Percentiles rank a stretch among this genome's conserved stretches.
Evolutionary conservation across 2,797 vertebrate genomes (phyloP).

Genomic region (Xiphorhynchus erythropygius): DNA sequence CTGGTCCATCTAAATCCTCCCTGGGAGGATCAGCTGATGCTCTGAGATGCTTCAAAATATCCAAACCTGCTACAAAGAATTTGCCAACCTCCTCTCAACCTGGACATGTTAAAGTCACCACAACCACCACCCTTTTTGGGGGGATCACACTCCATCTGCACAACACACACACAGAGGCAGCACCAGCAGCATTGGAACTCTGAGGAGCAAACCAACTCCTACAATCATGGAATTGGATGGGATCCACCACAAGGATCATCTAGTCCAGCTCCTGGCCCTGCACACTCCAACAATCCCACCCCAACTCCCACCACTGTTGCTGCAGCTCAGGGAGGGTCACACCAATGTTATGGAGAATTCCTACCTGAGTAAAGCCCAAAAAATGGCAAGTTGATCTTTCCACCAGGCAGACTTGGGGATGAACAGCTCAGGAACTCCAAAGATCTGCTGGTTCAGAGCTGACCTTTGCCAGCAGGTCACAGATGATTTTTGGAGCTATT

Average conservation of each 20-base stretch:
- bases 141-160: no score
- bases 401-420: background rate
- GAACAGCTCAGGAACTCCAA: background rate
- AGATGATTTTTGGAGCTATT: background rate
- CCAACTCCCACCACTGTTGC: background rate
- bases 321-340: background rate
- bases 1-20: background rate
- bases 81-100: background rate
- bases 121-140: fast-evolving
- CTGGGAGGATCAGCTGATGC: background rate
- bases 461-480: background rate
- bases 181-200: fast-evolving
- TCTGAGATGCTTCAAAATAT: background rate
- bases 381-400: background rate
- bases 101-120: background rate
- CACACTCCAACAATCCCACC: background rate
- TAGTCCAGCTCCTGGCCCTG: background rate
- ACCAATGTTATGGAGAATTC: background rate
- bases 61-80: background rate
- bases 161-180: background rate
- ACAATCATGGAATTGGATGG: background rate
- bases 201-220: background rate
- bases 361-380: background rate
- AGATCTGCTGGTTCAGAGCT: background rate
- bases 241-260: background rate